phyloP scores from a whole-genome alignment of 2,888 invertebrate genomes.

The Parelbella ahira region DNA sequence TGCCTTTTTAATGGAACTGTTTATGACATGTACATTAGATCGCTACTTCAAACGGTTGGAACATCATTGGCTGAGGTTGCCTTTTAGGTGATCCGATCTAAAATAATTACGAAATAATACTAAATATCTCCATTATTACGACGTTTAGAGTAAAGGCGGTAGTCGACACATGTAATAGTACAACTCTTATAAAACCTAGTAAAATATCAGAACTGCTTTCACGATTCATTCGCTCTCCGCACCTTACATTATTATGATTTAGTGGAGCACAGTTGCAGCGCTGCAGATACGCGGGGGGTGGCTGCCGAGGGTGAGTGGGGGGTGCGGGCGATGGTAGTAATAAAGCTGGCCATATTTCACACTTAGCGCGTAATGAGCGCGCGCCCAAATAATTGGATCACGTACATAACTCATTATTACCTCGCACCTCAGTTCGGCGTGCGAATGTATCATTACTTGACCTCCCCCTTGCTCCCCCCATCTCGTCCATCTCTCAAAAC shows the following conservation, averaged over 20 bases:
- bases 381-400: conserved; percentile 82
- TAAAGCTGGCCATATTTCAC: conserved; percentile 80
- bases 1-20: too few relatives aligned
- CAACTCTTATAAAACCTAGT: not conserved
- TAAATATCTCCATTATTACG: too few relatives aligned
- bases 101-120: too few relatives aligned
- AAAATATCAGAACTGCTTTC: conserved; percentile 26
- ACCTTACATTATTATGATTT: conserved; percentile 77
- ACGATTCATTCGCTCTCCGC: conserved; percentile 45
- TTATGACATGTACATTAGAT: too few relatives aligned
- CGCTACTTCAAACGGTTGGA: too few relatives aligned
- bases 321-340: conserved; percentile 47
- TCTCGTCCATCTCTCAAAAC: conserved; percentile 17
- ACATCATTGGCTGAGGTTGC: too few relatives aligned
- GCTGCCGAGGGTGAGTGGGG: conserved; percentile 19
- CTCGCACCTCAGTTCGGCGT: conserved; percentile 71
- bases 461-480: conserved; percentile 31
- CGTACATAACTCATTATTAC: conserved; percentile 82
- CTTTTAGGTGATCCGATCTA: too few relatives aligned
- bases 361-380: conserved; percentile 81
- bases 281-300: conserved; percentile 49
- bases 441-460: conserved; percentile 74
- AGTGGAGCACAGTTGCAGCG: conserved; percentile 68
- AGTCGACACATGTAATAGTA: too few relatives aligned
- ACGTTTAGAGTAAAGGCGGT: too few relatives aligned